phyloP scores from a whole-genome alignment of 2,113 vertebrate genomes.

The Xyrauchen texanus region DNA sequence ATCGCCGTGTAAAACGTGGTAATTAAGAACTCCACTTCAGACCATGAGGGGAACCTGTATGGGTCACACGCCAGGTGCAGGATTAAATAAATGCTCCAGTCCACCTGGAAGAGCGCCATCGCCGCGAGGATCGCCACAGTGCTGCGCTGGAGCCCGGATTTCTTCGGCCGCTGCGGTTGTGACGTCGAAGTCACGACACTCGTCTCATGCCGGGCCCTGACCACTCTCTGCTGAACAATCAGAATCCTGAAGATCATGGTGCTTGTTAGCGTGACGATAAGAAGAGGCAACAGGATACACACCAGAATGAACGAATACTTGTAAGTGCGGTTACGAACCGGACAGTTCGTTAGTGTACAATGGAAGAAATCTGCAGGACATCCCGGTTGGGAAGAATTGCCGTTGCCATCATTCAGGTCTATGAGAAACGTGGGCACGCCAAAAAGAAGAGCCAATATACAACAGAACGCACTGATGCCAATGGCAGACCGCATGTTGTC shows the following conservation, averaged over 20 bases:
- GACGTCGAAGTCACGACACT: neutral
- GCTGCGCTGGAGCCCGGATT: slow-evolving; percentile 54
- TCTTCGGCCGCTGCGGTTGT: slow-evolving; percentile 6
- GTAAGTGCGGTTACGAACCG: slow-evolving; percentile 55
- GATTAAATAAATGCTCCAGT: slow-evolving; percentile 71
- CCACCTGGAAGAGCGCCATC: slow-evolving; percentile 71
- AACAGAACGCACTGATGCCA: slow-evolving; percentile 52
- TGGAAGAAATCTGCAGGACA: slow-evolving; percentile 68
- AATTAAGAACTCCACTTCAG: slow-evolving; percentile 70
- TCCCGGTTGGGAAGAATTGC: slow-evolving; percentile 45
- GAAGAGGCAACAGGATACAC: slow-evolving; percentile 68
- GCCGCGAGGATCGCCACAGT: slow-evolving; percentile 66
- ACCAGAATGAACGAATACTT: slow-evolving; percentile 63
- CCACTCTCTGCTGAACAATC: slow-evolving; percentile 54
- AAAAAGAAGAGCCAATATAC: slow-evolving; percentile 47
- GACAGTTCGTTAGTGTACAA: slow-evolving; percentile 60
- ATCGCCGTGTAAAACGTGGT: slow-evolving; percentile 66
- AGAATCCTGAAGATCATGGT: slow-evolving; percentile 65
- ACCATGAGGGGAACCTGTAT: slow-evolving; percentile 52
- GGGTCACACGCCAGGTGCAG: slow-evolving; percentile 58
- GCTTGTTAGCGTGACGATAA: slow-evolving; percentile 66
- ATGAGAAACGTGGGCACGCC: slow-evolving; percentile 60
- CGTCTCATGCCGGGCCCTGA: slow-evolving; percentile 33
- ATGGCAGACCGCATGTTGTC: slow-evolving; percentile 61
- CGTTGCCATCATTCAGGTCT: neutral